These are phyloP conservation scores for Pherbina coryleti DNA, from an alignment of 2,888 invertebrate genomes.

Conservation along the genomic window DNA sequence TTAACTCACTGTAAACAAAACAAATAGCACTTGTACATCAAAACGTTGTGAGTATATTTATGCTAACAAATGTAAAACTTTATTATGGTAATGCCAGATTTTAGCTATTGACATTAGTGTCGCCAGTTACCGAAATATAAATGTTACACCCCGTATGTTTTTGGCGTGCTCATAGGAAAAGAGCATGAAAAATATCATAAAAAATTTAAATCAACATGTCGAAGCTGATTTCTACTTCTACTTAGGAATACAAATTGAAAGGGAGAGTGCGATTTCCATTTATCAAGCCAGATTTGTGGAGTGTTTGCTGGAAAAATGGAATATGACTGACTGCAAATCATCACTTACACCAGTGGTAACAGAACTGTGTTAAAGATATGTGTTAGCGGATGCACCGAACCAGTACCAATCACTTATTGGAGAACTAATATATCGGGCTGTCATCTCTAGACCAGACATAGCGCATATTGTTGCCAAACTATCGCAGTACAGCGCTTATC, in stretches of 20 bases:
- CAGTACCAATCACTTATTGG: conserved; percentile 29
- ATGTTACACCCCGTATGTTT: background rate
- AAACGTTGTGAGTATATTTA: no score
- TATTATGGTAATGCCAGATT: no score
- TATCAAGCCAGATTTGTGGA: background rate
- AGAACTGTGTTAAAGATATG: background rate
- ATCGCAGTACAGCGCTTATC: no score
- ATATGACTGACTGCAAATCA: conserved; percentile 9
- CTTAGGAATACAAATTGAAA: conserved; percentile 12
- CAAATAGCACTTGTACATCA: no score
- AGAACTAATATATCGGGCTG: conserved; percentile 8
- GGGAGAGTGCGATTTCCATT: background rate
- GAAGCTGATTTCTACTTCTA: conserved; percentile 17
- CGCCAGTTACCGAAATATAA: no score
- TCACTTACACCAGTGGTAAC: background rate
- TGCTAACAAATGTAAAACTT: no score
- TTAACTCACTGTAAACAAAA: no score
- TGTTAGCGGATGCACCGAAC: background rate
- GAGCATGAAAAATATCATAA: background rate
- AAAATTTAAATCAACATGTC: background rate
- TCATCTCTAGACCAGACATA: conserved; percentile 10
- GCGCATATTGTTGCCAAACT: background rate
- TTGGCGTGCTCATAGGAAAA: background rate
- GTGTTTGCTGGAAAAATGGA: background rate
- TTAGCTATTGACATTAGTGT: no score